Conservation (phyloP, 2,888 invertebrate species). For the Platynereis dumerilii region DNA sequence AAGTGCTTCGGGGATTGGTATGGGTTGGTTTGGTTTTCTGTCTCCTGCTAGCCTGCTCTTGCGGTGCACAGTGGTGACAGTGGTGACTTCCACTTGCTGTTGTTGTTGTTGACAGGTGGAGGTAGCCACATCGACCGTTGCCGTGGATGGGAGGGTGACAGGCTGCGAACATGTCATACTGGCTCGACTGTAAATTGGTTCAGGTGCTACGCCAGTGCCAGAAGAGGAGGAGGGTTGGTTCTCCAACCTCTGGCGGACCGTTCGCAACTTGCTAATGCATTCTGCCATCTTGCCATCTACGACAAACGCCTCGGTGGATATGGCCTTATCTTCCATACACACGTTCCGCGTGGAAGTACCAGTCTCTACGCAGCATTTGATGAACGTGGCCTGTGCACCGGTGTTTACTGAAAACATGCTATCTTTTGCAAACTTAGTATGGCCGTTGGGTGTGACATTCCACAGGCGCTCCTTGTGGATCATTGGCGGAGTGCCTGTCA, state of each 20-base stretch:
- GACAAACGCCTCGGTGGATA: conserved; percentile 31
- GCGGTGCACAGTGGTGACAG: background rate
- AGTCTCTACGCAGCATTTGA: conserved; percentile 33
- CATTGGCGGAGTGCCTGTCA: background rate
- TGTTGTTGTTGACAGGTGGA: no score
- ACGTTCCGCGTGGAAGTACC: conserved; percentile 30
- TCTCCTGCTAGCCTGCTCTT: background rate
- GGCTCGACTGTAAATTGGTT: conserved; percentile 24
- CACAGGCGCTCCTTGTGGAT: conserved; percentile 15
- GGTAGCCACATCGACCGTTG: background rate
- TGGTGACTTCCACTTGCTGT: background rate
- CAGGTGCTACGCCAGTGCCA: background rate
- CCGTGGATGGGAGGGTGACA: conserved; percentile 4
- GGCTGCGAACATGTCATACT: background rate
- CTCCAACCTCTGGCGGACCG: conserved; percentile 53
- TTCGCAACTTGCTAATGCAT: conserved; percentile 58
- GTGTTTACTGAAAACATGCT: conserved; percentile 22
- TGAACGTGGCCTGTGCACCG: conserved; percentile 16
- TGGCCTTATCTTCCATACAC: conserved; percentile 31
- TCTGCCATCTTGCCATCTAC: conserved; percentile 55
- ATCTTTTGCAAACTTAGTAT: conserved; percentile 3
- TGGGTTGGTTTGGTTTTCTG: background rate
- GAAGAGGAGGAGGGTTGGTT: conserved; percentile 3
- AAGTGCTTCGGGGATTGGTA: background rate
- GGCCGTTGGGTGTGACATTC: conserved; percentile 6